Percentiles rank a stretch among this genome's conserved stretches.
phyloP scores from a whole-genome alignment of 2,113 vertebrate genomes.

The Holacanthus passer region DNA sequence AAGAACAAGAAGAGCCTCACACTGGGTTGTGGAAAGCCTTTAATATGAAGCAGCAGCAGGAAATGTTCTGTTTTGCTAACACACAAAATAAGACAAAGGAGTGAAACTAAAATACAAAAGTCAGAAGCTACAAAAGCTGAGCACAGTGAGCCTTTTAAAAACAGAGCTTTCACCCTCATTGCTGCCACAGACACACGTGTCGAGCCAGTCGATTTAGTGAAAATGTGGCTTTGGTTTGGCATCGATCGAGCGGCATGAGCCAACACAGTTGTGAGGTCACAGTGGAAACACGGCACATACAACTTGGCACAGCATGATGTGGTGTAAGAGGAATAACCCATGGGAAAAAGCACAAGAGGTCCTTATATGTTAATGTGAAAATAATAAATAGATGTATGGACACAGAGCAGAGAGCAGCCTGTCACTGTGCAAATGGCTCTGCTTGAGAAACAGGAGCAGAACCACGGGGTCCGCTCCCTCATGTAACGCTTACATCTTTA shows the following conservation, averaged over 20 bases:
- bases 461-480: background rate
- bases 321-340: background rate
- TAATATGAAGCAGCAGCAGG: background rate
- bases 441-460: too few species aligned
- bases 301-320: background rate
- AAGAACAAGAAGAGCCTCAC: background rate
- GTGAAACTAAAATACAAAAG: background rate
- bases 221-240: constrained; percentile 2
- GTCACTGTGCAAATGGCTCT: background rate
- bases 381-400: background rate
- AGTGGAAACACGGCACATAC: background rate
- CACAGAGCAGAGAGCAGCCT: background rate
- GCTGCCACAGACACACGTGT: background rate
- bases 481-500: background rate
- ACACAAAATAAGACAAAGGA: too few species aligned
- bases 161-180: background rate
- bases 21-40: background rate
- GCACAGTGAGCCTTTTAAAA: background rate
- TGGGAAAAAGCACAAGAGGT: background rate
- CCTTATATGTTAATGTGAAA: background rate
- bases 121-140: background rate
- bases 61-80: background rate
- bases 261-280: constrained; percentile 5
- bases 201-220: background rate
- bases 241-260: background rate